phyloP scores from a whole-genome alignment of 2,113 vertebrate species.

The Candoia aspera region DNA sequence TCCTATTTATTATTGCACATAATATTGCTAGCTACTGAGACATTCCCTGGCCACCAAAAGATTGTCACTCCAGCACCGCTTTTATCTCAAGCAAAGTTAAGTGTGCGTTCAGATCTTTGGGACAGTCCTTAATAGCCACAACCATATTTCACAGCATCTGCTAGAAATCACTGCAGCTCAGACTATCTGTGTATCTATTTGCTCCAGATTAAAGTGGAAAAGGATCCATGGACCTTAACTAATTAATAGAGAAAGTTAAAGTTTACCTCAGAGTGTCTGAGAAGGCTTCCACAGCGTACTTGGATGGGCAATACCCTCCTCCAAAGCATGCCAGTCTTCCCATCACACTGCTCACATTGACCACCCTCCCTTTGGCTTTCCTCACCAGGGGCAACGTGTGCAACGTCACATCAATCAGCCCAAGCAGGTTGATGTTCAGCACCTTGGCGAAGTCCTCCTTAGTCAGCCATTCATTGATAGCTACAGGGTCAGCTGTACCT shows the following conservation, averaged over 20 bases:
- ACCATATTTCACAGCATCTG: not conserved
- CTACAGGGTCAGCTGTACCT: too few relatives aligned
- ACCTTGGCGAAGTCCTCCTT: too few relatives aligned
- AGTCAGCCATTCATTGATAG: too few relatives aligned
- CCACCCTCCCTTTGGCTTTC: too few relatives aligned
- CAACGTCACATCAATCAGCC: too few relatives aligned
- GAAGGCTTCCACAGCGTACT: too few relatives aligned
- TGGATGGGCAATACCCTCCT: too few relatives aligned
- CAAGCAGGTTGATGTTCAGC: too few relatives aligned
- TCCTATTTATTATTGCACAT: not conserved
- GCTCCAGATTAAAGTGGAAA: too few relatives aligned
- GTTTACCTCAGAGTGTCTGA: slow-evolving; percentile 79
- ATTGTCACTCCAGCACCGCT: not conserved
- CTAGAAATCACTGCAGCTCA: not conserved
- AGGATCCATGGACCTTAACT: not conserved
- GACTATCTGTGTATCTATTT: not conserved
- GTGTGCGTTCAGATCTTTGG: not conserved
- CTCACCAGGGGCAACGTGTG: too few relatives aligned
- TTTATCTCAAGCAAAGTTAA: not conserved
- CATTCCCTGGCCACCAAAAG: not conserved
- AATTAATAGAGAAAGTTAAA: not conserved
- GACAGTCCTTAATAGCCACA: not conserved
- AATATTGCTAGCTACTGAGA: not conserved
- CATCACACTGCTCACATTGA: too few relatives aligned
- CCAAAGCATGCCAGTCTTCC: too few relatives aligned